Base-by-base conservation (phyloP, 2,888 invertebrate genomes). In the Ochropleura leucogaster region DNA sequence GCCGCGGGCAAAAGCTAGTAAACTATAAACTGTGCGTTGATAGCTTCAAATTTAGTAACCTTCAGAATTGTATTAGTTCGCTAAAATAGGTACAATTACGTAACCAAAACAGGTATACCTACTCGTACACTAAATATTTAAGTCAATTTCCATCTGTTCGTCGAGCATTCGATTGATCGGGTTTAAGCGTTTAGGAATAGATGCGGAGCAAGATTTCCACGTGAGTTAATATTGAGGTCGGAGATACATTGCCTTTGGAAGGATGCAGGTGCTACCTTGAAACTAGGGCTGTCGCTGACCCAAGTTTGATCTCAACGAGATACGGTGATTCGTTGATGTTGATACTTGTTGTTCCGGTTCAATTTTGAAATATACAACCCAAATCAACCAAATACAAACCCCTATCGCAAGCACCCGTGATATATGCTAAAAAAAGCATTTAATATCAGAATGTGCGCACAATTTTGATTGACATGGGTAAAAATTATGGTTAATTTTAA, bases 251-350 rank as follows among this genome's bases (percentile, higher is more conserved):
- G 62, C 72, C 70, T 72, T 85, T 30, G 1, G 30, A 30, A 30
- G 81, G 83, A 72, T 81, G 87, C 90, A 90, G 90, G 91, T 91
- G 90, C 85, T 89, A 89, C 82, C 87, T 79, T 85, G 87, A 91
- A 90, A 92, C 85, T 91, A 68, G 68, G 49, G 68, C 57, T 70
- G 14, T 44, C 51, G 18, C 16, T 30, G 65, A 71, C 67, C 57
- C 68, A 20, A 72, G 10, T 62, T 53, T 71, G 65, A 82, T 68
- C 68, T 77, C 16, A 30, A 47, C 44, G 64, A 9, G 44, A 49
- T 49, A 20, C 10, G 1, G 14, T 51, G 12, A 57, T 63, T 68
- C 53, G 64, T 53, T 59, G 66, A 47, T 59, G 64, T 53, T 59
- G 66, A 47, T 73, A 47, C 20, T 16, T 30, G 30, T 30, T n/a